Evolutionary conservation across 1,140 invertebrate species (phyloP), one percentile per base, ranked within the genome.

Genomic region (Drosophila teissieri): DNA sequence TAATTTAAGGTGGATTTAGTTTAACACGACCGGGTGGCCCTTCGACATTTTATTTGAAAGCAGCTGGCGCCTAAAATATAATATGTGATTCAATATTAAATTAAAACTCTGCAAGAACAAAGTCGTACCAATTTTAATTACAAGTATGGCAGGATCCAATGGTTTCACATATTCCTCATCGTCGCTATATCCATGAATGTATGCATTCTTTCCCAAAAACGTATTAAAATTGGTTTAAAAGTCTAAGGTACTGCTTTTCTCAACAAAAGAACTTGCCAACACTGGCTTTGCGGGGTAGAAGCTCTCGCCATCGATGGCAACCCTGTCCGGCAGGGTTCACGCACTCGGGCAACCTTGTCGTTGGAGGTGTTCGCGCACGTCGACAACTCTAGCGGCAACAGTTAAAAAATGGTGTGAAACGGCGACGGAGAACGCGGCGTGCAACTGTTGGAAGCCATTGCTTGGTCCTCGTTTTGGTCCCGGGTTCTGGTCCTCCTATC

Each of bases 391-490:
- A 17, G 34, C 58, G 54, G 51, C 49, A 61, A 61, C 58, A 40
- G 58, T 31, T 61, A 61, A 60, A 36, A 39, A 61, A 27, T 40
- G 37, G 52, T 54, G 36, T 54, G 52, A 54, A 51, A 54, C 48
- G 15, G 34, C 52, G 57, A 54, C 57, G 15, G 51, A 61, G 51
- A 56, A 56, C 58, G 58, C 58, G 55, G 52, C 37, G 48, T 62
- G 58, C 22, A 62, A 51, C 48, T 51, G 48, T 27, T 63, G 60
- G 60, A 62, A 58, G 39, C 60, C 60, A 62, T 58, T 36, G 60
- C 54, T 63, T 40, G 60, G 60, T 63, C 36, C 60, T 63, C 37
- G 60, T 63, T 42, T 63, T 55, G 60, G 60, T 62, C 53, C 60
- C 60, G 54, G 60, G 60, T 39, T 34, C 24, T 62, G 60, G 58